phyloP scores from a whole-genome alignment of 2,888 invertebrate species.

The Thumatha senex region DNA sequence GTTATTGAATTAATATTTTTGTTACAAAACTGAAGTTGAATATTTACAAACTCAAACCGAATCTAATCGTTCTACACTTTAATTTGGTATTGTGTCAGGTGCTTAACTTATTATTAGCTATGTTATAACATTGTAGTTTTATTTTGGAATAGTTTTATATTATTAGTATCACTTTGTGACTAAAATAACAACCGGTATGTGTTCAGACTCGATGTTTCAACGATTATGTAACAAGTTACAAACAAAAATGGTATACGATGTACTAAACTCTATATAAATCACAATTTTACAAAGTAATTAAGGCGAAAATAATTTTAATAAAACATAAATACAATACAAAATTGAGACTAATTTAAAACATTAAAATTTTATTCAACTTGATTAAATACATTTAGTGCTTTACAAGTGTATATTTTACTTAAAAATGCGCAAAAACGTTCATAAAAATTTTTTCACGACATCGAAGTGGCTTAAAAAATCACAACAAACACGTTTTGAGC shows the following conservation, averaged over 20 bases:
- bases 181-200: constrained; percentile 23
- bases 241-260: background rate
- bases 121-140: constrained; percentile 17
- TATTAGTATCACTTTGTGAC: constrained; percentile 35
- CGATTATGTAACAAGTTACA: constrained; percentile 10
- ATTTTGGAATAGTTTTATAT: constrained; percentile 13
- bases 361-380: constrained; percentile 15
- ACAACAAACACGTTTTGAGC: constrained; percentile 62
- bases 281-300: no score
- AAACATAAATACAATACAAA: constrained; percentile 1
- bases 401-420: constrained; percentile 51
- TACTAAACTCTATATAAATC: background rate
- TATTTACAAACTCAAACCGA: no score
- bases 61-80: no score
- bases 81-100: no score
- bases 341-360: constrained; percentile 18
- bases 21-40: no score
- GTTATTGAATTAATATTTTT: no score
- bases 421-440: constrained; percentile 80
- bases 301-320: background rate
- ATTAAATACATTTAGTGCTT: constrained; percentile 41
- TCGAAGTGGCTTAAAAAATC: constrained; percentile 67
- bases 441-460: constrained; percentile 73
- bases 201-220: constrained; percentile 18
- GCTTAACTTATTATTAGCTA: no score